Percentiles rank a stretch among this genome's conserved stretches.
Conservation (phyloP, 2,113 vertebrate species). For the Tauraco erythrolophus region DNA sequence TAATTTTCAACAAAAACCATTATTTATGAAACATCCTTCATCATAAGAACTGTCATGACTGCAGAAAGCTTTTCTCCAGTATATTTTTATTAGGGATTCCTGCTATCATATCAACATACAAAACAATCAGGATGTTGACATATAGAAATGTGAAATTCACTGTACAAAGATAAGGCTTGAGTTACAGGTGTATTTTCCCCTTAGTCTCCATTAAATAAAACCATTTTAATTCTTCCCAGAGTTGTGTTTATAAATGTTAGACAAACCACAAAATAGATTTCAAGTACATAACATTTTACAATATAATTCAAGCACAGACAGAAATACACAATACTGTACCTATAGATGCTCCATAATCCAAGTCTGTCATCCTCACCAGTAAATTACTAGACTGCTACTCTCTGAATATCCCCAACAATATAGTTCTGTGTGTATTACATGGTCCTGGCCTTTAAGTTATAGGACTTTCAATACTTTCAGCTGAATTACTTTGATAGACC, state of each 20-base stretch:
- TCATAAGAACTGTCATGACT: conserved; percentile 8
- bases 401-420: conserved; percentile 2
- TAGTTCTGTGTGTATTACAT: background rate
- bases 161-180: conserved; percentile 97
- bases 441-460: background rate
- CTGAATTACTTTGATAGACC: background rate
- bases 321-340: conserved; percentile 82
- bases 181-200: conserved; percentile 82
- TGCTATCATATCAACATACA: conserved; percentile 96
- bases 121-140: conserved; percentile 94
- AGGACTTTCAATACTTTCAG: background rate
- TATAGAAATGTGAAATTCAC: conserved; percentile 95
- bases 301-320: conserved; percentile 79
- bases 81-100: conserved; percentile 88
- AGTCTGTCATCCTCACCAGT: conserved; percentile 20
- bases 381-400: conserved; percentile 35
- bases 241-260: conserved; percentile 85
- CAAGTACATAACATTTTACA: conserved; percentile 80
- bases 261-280: conserved; percentile 81
- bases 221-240: conserved; percentile 85
- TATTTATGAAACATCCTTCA: background rate
- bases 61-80: conserved; percentile 71
- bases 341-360: conserved; percentile 71
- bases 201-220: conserved; percentile 74
- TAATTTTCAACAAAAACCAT: background rate